Evolutionary conservation across 1,140 invertebrate species (phyloP), one percentile per base, ranked within the genome.

Genomic region (Drosophila murphyi): DNA sequence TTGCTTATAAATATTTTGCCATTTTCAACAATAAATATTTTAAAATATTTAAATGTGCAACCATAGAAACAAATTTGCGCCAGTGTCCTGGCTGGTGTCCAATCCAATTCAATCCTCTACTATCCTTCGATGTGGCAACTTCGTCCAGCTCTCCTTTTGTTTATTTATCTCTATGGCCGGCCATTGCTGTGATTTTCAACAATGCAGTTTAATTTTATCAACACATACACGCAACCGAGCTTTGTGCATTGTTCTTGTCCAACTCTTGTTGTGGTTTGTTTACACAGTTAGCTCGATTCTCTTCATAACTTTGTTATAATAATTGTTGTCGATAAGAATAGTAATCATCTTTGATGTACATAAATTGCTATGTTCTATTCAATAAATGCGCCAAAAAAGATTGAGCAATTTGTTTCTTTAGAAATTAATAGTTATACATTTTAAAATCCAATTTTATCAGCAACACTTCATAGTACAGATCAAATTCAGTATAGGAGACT

Each of bases 21-120:
- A 83, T 83, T 83, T 83, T 83, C 80, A 83, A 70, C 80, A 83
- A 83, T 85, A 83, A 85, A 83, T 83, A 83, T 83, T 79, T 83
- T 83, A 76, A 83, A 83, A 83, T 83, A 83, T 83, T 83, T 83
- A 83, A 83, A 83, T 83, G 67, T 52, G 57, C 43, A 73, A 78
- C 74, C 74, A 62, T 79, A 82, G 51, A 76, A 68, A 67, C 70
- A 74, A 52, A 80, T 75, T 55, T 73, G 61, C 62, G 60, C 41
- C 41, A 45, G 59, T 34, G 43, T 48, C 43, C 55, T 20, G 59
- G 37, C 45, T 20, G 20, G 20, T 20, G 20, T 20, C 20, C 52
- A 8, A 29, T 31, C 28, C 20, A 20, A 20, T 20, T 20, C n/a
- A 5, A 6, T 4, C 29, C 7, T 28, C 12, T 12, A 10, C 48